Evolutionary conservation across 2,888 invertebrate genomes (phyloP).

Genomic region (Drosophila flavopinicola): DNA sequence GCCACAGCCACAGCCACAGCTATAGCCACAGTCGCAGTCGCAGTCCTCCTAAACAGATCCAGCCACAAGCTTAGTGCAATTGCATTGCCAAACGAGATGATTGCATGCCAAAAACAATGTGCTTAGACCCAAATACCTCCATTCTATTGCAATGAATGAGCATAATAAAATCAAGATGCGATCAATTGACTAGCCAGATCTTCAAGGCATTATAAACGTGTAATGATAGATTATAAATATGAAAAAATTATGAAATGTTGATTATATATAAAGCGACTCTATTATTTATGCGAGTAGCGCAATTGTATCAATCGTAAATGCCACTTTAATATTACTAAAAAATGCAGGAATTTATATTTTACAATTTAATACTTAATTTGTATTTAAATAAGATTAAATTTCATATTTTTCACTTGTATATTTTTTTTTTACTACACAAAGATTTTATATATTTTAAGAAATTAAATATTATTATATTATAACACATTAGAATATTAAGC

Average conservation of each 20-base stretch:
- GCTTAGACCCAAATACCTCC: slow-evolving; percentile 39
- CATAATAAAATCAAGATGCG: slow-evolving; percentile 39
- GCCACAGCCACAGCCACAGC: not conserved
- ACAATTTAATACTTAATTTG: no score
- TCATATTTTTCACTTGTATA: no score
- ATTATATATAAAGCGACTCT: not conserved
- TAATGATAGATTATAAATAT: not conserved
- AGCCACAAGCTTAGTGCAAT: slow-evolving; percentile 23
- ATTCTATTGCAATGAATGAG: slow-evolving; percentile 24
- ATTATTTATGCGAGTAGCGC: not conserved
- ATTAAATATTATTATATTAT: no score
- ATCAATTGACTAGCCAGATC: slow-evolving; percentile 17
- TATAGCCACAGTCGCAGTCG: not conserved
- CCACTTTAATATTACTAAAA: no score
- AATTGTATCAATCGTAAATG: not conserved
- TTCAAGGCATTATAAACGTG: slow-evolving; percentile 1
- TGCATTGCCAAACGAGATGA: slow-evolving; percentile 50
- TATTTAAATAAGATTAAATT: no score
- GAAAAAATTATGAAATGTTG: not conserved
- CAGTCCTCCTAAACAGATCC: slow-evolving; percentile 2
- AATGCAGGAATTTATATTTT: no score
- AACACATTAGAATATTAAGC: no score
- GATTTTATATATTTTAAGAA: no score
- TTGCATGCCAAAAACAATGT: slow-evolving; percentile 58
- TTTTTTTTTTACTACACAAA: no score